These are phyloP conservation scores for Amphimallon solstitiale DNA, from an alignment of 2,888 invertebrate species.

Conservation along the genomic window DNA sequence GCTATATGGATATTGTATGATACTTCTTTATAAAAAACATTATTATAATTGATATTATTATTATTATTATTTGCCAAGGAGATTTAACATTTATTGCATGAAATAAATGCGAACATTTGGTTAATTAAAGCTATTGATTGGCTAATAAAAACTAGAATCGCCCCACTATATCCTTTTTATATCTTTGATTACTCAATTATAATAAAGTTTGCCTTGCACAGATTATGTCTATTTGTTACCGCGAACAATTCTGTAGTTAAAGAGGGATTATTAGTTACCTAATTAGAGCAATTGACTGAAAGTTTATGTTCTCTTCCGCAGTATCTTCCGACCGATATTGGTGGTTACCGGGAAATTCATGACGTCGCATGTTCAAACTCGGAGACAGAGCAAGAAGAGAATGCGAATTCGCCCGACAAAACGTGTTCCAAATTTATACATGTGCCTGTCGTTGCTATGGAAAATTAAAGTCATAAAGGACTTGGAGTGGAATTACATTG, in stretches of 20 bases:
- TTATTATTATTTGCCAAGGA: too few relatives aligned
- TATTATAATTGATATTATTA: too few relatives aligned
- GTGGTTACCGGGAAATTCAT: too few relatives aligned
- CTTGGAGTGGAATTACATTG: slow-evolving; percentile 5
- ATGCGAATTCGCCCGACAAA: not conserved
- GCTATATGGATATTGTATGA: too few relatives aligned
- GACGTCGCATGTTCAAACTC: too few relatives aligned
- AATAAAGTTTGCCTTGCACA: slow-evolving; percentile 1
- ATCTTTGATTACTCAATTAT: slow-evolving; percentile 22
- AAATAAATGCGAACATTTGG: too few relatives aligned
- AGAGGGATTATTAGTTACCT: slow-evolving; percentile 28
- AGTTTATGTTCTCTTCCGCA: not conserved
- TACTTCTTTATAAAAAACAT: too few relatives aligned
- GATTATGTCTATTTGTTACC: slow-evolving; percentile 27
- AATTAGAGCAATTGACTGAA: slow-evolving; percentile 28
- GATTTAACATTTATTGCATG: too few relatives aligned
- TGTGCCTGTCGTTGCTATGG: not conserved
- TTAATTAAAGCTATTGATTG: too few relatives aligned
- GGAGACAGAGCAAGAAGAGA: not conserved
- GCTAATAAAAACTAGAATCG: too few relatives aligned
- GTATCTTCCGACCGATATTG: too few relatives aligned
- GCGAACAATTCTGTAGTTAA: slow-evolving; percentile 13
- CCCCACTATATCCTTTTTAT: slow-evolving; percentile 5
- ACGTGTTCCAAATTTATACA: not conserved
- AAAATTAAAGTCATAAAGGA: slow-evolving; percentile 13